phyloP scores from a whole-genome alignment of 35 echinoderm and acorn worm species.

The Chiridota heheva region DNA sequence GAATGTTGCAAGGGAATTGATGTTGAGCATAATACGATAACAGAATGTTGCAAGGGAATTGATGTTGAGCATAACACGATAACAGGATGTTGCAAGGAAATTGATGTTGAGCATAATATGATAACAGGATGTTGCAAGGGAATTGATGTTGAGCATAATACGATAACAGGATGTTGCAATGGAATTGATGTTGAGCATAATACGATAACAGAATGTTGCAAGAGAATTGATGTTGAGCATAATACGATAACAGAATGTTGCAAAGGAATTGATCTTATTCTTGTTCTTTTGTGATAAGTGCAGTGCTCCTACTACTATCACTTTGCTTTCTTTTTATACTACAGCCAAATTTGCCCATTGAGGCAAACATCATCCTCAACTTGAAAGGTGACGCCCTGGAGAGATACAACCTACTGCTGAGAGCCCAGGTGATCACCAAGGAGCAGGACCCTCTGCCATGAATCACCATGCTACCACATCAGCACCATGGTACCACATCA shows the following conservation, averaged over 20 bases:
- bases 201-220: not conserved
- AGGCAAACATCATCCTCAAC: conserved; percentile 72
- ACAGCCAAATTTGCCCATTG: conserved; percentile 86
- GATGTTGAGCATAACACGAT: too few relatives aligned
- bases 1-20: too few relatives aligned
- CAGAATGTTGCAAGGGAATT: too few relatives aligned
- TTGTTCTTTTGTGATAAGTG: not conserved
- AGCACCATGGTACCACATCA: too few relatives aligned
- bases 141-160: not conserved
- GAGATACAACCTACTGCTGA: conserved; percentile 71
- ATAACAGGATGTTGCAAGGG: too few relatives aligned
- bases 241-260: too few relatives aligned
- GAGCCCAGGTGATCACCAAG: conserved; percentile 77
- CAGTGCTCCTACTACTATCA: not conserved
- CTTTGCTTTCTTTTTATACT: conserved; percentile 28
- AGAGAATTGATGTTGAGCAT: not conserved
- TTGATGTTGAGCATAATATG: too few relatives aligned
- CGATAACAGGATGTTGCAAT: not conserved
- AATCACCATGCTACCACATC: too few relatives aligned
- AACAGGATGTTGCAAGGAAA: too few relatives aligned
- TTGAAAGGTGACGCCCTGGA: conserved; percentile 88
- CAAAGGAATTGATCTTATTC: too few relatives aligned
- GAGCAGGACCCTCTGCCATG: too few relatives aligned
- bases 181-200: not conserved
- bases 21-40: too few relatives aligned